A percentile compares a stretch with the other conserved stretches of the same genome.
phyloP scores from a whole-genome alignment of 2,797 vertebrate species.

The Paramormyrops hopkinsi region DNA sequence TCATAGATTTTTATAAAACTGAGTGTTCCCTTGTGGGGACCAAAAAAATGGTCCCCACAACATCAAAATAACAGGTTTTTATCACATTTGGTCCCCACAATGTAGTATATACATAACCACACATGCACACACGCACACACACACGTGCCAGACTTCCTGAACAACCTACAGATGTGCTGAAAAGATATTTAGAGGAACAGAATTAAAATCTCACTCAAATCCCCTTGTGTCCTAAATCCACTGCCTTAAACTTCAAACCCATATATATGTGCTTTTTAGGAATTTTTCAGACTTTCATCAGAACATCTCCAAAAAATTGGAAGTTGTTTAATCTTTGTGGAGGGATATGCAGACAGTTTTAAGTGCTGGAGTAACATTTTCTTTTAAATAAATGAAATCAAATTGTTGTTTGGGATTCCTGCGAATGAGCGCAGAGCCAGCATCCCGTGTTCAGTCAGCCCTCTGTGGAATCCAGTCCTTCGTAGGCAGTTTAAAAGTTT shows the following conservation, averaged over 20 bases:
- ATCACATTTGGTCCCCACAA: not conserved
- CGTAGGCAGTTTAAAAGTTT: constrained; percentile 10
- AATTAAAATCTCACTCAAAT: not conserved
- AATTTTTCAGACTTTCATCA: not conserved
- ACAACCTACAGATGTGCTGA: not conserved
- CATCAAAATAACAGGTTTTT: not conserved
- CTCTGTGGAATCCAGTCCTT: not conserved
- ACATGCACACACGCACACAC: not conserved
- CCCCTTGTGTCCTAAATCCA: not conserved
- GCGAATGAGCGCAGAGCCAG: not conserved
- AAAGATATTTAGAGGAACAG: not conserved
- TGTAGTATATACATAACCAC: not conserved
- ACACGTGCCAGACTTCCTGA: not conserved
- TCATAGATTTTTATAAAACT: not conserved
- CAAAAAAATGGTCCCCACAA: too few species aligned
- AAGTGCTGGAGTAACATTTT: not conserved
- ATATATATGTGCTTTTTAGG: not conserved
- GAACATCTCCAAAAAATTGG: not conserved
- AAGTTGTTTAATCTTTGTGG: not conserved
- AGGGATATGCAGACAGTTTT: not conserved
- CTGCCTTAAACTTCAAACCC: not conserved
- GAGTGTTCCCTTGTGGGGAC: not conserved
- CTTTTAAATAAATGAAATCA: not conserved
- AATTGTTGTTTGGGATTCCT: not conserved
- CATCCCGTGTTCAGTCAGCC: not conserved